Evolutionary conservation across 2,888 invertebrate genomes (phyloP).

Genomic region (Epicampocera succincta): DNA sequence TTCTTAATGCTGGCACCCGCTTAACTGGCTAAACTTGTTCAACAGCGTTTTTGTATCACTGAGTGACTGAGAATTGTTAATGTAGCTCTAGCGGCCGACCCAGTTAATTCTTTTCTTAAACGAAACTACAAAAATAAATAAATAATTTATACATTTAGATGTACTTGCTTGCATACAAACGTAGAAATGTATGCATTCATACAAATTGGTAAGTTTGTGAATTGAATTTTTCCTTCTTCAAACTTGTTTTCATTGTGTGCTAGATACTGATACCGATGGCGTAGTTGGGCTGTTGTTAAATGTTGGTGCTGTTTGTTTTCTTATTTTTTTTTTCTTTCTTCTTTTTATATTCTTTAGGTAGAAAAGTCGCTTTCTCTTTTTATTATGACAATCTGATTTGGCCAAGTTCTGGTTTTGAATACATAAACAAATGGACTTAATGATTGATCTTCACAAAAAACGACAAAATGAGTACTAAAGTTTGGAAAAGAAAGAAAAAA

Average conservation of each 20-base stretch:
- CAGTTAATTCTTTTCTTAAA: conserved; percentile 59
- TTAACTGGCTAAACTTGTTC: conserved; percentile 34
- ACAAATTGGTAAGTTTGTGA: background rate
- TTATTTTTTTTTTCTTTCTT: conserved; percentile 28
- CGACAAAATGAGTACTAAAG: conserved; percentile 40
- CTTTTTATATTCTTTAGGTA: conserved; percentile 65
- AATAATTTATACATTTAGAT: background rate
- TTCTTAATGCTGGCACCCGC: conserved; percentile 23
- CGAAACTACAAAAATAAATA: conserved; percentile 14
- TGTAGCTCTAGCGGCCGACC: conserved; percentile 64
- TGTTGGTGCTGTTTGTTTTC: conserved; percentile 51
- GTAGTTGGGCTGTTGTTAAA: conserved; percentile 42
- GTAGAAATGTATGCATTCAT: background rate
- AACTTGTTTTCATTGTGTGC: conserved; percentile 67
- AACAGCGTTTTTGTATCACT: conserved; percentile 8
- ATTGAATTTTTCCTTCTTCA: conserved; percentile 56
- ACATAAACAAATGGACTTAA: conserved; percentile 60
- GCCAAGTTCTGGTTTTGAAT: conserved; percentile 69
- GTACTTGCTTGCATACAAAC: background rate
- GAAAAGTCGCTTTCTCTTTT: conserved; percentile 70
- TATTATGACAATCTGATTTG: conserved; percentile 65
- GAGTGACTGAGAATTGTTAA: conserved; percentile 19
- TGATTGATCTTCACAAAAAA: conserved; percentile 61
- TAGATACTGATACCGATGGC: conserved; percentile 51
- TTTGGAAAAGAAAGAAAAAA: conserved; percentile 39